These are phyloP conservation scores for Aphidoletes aphidimyza DNA, from an alignment of 2,888 invertebrate genomes.

Conservation along the genomic window DNA sequence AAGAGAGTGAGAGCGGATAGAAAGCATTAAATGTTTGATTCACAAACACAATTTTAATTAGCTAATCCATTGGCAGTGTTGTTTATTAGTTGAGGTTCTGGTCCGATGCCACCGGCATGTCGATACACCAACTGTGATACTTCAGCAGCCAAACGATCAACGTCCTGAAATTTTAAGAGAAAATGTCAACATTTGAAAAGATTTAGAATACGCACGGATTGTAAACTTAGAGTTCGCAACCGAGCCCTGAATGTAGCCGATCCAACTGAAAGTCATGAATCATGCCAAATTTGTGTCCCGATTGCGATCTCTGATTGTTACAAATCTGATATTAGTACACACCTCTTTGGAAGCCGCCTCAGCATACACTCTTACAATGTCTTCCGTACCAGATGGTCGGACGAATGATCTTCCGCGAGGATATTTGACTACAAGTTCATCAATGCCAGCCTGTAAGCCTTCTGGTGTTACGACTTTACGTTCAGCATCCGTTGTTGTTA, in stretches of 20 bases:
- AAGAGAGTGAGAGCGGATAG: background rate
- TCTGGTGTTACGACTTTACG: slow-evolving; percentile 81
- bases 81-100: slow-evolving; percentile 66
- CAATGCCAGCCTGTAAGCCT: slow-evolving; percentile 84
- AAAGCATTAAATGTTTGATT: background rate
- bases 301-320: background rate
- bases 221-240: no score
- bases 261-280: no score
- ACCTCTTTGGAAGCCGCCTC: slow-evolving; percentile 84
- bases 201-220: no score
- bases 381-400: slow-evolving; percentile 97
- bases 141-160: slow-evolving; percentile 78
- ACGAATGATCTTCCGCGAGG: slow-evolving; percentile 86
- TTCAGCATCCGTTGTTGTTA: slow-evolving; percentile 90
- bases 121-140: slow-evolving; percentile 81
- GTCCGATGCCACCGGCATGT: slow-evolving; percentile 82
- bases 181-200: no score
- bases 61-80: slow-evolving; percentile 31
- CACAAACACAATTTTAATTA: background rate
- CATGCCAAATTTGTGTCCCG: no score
- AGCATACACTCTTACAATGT: slow-evolving; percentile 94
- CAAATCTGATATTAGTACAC: slow-evolving; percentile 57
- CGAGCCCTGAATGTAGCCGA: no score
- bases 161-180: slow-evolving; percentile 69
- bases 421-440: slow-evolving; percentile 76